A percentile compares a stretch with the other conserved stretches of the same genome.
phyloP scores from a whole-genome alignment of 2,113 vertebrate species.

The Mixornis gularis region DNA sequence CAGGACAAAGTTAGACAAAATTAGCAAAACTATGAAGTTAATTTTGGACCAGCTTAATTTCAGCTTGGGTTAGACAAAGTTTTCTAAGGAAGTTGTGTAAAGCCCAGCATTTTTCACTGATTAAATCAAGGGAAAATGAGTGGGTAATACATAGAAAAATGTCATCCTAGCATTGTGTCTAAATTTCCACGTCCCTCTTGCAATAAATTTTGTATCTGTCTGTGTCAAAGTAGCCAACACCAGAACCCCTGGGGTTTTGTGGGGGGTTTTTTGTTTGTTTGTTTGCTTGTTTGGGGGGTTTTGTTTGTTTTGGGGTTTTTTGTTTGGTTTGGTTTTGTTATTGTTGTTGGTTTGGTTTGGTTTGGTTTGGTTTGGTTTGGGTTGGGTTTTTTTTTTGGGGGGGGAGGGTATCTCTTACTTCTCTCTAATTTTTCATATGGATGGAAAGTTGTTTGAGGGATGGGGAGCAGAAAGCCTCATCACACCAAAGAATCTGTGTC shows the following conservation, averaged over 20 bases:
- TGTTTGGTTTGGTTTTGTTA: neutral
- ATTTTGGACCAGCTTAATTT: neutral
- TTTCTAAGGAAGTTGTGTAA: slow-evolving; percentile 8
- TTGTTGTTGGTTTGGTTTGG: neutral
- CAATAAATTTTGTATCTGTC: neutral
- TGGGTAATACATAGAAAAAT: neutral
- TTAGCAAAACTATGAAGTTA: neutral
- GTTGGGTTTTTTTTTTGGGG: neutral
- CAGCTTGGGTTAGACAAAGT: neutral
- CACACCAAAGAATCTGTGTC: neutral
- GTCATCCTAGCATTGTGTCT: neutral
- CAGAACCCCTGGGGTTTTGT: neutral
- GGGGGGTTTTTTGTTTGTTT: no score
- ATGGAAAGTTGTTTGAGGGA: neutral
- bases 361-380: neutral
- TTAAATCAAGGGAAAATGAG: neutral
- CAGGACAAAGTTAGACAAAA: neutral
- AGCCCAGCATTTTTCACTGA: neutral
- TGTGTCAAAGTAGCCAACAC: neutral
- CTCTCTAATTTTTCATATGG: neutral
- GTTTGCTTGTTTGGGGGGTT: no score
- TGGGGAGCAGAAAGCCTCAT: neutral
- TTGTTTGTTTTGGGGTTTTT: no score
- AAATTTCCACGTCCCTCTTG: neutral
- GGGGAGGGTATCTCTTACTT: neutral